phyloP scores from a whole-genome alignment of 2,113 vertebrate species.

The Alaudala cheleensis region DNA sequence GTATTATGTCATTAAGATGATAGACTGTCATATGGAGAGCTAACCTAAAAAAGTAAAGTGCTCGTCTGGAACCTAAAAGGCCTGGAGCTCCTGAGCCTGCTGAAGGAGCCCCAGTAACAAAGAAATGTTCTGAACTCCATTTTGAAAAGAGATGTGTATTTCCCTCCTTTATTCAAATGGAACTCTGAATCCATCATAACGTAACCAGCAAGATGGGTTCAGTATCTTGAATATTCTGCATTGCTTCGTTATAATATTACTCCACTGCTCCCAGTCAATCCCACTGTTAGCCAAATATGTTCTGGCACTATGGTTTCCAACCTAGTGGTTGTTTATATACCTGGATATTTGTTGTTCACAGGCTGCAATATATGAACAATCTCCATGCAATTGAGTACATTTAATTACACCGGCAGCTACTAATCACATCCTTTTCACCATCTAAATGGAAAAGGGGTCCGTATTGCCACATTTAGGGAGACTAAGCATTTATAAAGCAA shows the following conservation, averaged over 20 bases:
- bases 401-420: neutral
- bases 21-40: neutral
- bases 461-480: neutral
- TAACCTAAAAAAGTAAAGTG: neutral
- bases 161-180: neutral
- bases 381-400: neutral
- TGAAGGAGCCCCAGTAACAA: neutral
- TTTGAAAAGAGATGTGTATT: neutral
- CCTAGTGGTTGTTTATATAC: rapidly evolving
- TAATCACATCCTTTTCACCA: neutral
- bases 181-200: neutral
- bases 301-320: neutral
- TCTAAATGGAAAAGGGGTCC: neutral
- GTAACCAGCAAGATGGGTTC: neutral
- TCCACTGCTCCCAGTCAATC: neutral
- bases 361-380: neutral
- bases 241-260: neutral
- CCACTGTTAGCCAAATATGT: neutral
- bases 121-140: neutral
- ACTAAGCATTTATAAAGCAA: neutral
- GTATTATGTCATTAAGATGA: neutral
- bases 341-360: neutral
- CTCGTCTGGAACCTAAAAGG: neutral
- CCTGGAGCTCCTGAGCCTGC: neutral
- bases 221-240: neutral